Percentiles rank a stretch among this genome's conserved stretches.
phyloP scores from a whole-genome alignment of 2,113 vertebrate species.

The Vanacampus margaritifer region DNA sequence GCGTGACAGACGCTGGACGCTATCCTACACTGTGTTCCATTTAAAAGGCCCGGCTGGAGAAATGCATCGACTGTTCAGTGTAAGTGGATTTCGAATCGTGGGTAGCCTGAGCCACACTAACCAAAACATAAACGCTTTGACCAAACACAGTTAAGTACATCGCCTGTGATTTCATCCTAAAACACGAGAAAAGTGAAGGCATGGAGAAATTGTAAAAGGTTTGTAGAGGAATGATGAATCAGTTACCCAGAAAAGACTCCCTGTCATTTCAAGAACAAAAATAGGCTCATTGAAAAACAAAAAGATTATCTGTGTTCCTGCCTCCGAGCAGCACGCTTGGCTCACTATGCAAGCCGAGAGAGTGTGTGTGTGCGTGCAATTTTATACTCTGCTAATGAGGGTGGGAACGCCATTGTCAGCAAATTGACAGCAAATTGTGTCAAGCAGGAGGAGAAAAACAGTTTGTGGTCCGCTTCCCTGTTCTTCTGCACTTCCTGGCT shows the following conservation, averaged over 20 bases:
- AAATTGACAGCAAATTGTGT: conserved; percentile 29
- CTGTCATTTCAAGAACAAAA: conserved; percentile 9
- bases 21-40: too few species aligned
- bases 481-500: conserved; percentile 26
- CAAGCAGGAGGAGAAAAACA: conserved; percentile 15
- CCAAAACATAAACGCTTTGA: neutral
- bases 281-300: conserved; percentile 9
- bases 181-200: neutral
- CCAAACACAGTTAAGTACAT: neutral
- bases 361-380: neutral
- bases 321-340: conserved; percentile 20
- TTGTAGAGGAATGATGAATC: conserved; percentile 4
- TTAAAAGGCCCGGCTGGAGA: neutral
- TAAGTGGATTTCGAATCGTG: neutral
- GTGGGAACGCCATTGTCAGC: conserved; percentile 50
- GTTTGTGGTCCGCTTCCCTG: conserved; percentile 24
- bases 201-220: neutral
- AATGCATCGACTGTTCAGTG: neutral
- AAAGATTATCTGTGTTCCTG: conserved; percentile 46
- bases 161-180: neutral
- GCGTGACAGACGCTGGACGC: too few species aligned
- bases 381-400: conserved; percentile 7
- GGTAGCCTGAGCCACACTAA: conserved; percentile 20
- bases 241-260: conserved; percentile 4
- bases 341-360: neutral